A percentile compares a stretch with the other conserved stretches of the same genome.
These are phyloP conservation scores for Macropis europaea DNA, from an alignment of 2,888 invertebrate genomes.

Conservation along the genomic window DNA sequence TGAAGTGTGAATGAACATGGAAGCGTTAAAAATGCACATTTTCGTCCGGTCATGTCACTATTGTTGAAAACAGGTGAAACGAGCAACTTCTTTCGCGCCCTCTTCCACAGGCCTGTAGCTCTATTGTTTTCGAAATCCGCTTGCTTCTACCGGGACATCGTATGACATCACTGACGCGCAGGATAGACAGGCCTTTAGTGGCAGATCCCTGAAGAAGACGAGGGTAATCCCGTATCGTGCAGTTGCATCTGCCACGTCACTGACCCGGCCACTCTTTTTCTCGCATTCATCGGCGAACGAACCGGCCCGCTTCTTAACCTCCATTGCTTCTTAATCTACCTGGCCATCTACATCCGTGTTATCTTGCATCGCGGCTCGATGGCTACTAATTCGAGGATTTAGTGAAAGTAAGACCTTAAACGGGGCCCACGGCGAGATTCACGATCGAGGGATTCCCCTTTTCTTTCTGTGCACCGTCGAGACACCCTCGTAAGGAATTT, in stretches of 20 bases:
- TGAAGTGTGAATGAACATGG: too few relatives aligned
- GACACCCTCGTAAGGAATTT: too few relatives aligned
- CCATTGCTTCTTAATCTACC: constrained; percentile 59
- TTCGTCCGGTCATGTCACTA: not conserved
- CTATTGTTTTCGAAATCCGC: constrained; percentile 33
- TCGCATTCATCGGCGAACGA: constrained; percentile 23
- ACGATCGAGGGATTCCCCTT: constrained; percentile 48
- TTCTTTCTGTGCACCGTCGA: too few relatives aligned
- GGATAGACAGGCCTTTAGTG: constrained; percentile 56
- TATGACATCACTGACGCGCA: constrained; percentile 45
- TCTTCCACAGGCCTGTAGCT: not conserved
- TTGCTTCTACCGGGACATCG: constrained; percentile 4
- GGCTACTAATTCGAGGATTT: constrained; percentile 77
- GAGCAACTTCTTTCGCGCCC: not conserved
- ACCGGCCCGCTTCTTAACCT: constrained; percentile 29
- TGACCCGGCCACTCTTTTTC: constrained; percentile 59
- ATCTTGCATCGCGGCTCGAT: constrained; percentile 73
- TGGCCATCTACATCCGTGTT: constrained; percentile 72
- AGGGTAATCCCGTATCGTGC: constrained; percentile 69
- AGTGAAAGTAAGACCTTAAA: constrained; percentile 71
- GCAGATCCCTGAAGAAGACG: constrained; percentile 52
- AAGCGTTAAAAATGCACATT: not conserved
- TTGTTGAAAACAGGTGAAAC: not conserved
- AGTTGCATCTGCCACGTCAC: constrained; percentile 75
- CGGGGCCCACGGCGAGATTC: constrained; percentile 46